These are phyloP conservation scores for Phalangium opilio DNA, from an alignment of 2,888 invertebrate species.

Conservation along the genomic window DNA sequence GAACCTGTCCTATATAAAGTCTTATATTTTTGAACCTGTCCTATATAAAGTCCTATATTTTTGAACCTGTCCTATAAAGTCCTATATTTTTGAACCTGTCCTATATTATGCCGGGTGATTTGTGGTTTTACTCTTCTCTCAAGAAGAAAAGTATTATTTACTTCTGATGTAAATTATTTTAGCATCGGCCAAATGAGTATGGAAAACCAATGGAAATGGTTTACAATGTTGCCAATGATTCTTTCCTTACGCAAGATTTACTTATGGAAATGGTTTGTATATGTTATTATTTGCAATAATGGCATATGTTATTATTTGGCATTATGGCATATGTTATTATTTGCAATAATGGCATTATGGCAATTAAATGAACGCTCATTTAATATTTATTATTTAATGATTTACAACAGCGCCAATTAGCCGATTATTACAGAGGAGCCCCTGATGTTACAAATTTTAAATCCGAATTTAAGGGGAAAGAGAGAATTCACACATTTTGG, in stretches of 20 bases:
- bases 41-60: no score
- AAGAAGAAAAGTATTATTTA: background rate
- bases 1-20: no score
- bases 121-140: background rate
- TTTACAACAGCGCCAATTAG: constrained; percentile 47
- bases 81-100: no score
- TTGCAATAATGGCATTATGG: no score
- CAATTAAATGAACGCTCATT: no score
- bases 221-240: constrained; percentile 66
- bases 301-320: constrained; percentile 1
- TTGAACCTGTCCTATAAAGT: no score
- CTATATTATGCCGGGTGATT: no score
- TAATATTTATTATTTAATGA: background rate
- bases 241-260: constrained; percentile 59
- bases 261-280: constrained; percentile 57
- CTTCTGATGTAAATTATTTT: constrained; percentile 15
- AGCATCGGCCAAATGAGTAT: constrained; percentile 71
- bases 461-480: constrained; percentile 44
- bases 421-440: constrained; percentile 63
- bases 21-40: no score
- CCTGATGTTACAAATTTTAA: constrained; percentile 49
- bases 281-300: constrained; percentile 4
- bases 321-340: background rate
- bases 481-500: constrained; percentile 42
- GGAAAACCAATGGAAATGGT: constrained; percentile 81